A percentile compares a stretch with the other conserved stretches of the same genome.
Evolutionary conservation across 2,797 vertebrate species (phyloP).

Genomic region (Adrianichthys oophorus): DNA sequence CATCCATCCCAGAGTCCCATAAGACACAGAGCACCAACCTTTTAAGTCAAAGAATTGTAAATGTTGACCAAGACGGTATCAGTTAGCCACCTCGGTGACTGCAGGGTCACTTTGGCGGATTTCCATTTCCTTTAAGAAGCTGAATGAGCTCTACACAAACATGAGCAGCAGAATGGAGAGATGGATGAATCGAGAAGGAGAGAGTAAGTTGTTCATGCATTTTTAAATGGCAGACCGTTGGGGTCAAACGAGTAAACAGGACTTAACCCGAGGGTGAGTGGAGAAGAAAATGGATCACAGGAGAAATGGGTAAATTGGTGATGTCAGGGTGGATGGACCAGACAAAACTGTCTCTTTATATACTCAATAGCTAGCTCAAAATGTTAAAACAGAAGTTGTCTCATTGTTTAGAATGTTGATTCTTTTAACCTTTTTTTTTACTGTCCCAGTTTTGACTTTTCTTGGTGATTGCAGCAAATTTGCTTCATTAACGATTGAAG

Average conservation of each 20-base stretch:
- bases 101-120: conserved; percentile 58
- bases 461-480: conserved; percentile 14
- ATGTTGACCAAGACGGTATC: conserved; percentile 79
- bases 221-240: conserved; percentile 75
- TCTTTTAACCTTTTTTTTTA: conserved; percentile 1
- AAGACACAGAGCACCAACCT: conserved; percentile 76
- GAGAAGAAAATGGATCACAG: conserved; percentile 22
- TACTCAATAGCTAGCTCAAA: neutral
- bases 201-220: conserved; percentile 73
- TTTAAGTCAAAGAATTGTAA: conserved; percentile 54
- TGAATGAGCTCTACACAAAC: conserved; percentile 76
- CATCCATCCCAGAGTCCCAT: conserved; percentile 67
- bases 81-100: conserved; percentile 70
- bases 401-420: conserved; percentile 1
- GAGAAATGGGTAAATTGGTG: conserved; percentile 38
- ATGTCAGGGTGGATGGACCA: conserved; percentile 17
- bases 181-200: conserved; percentile 25
- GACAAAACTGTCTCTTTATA: neutral
- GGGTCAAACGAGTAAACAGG: conserved; percentile 79
- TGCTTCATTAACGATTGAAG: conserved; percentile 19
- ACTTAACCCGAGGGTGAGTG: conserved; percentile 68
- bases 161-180: conserved; percentile 50
- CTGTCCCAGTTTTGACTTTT: neutral
- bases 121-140: conserved; percentile 75
- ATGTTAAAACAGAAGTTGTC: neutral